These are phyloP conservation scores for Pectinophora gossypiella DNA, from an alignment of 1,140 invertebrate species.

Conservation along the genomic window DNA sequence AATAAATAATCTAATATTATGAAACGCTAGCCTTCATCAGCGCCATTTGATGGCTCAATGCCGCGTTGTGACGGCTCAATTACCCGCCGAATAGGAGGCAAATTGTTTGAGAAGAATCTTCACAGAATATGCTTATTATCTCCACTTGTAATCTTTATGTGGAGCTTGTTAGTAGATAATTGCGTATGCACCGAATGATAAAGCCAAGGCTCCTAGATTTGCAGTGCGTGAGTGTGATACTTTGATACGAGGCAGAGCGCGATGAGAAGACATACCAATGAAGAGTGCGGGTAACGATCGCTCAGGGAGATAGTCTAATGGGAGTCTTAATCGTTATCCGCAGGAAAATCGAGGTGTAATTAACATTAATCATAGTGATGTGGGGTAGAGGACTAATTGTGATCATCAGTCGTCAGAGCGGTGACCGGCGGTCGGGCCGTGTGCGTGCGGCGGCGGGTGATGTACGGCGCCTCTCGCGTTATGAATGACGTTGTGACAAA, in stretches of 20 bases:
- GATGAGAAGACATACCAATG: slow-evolving; percentile 10
- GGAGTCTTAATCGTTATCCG: slow-evolving; percentile 40
- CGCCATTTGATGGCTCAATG: slow-evolving; percentile 11
- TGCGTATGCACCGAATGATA: background rate
- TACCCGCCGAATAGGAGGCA: slow-evolving; percentile 10
- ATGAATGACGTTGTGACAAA: slow-evolving; percentile 29
- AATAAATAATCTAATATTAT: background rate
- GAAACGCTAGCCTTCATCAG: slow-evolving; percentile 6
- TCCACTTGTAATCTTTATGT: slow-evolving; percentile 4
- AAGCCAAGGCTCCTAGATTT: background rate
- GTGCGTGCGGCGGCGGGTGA: slow-evolving; percentile 8
- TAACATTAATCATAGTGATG: slow-evolving; percentile 62
- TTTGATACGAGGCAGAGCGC: slow-evolving; percentile 5
- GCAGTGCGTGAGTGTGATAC: background rate
- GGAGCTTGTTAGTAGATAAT: slow-evolving; percentile 2
- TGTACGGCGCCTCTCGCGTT: slow-evolving; percentile 9
- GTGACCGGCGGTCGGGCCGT: background rate
- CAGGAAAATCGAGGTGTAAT: slow-evolving; percentile 49
- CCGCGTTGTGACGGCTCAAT: slow-evolving; percentile 16
- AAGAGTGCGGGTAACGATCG: slow-evolving; percentile 39
- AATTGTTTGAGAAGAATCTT: slow-evolving; percentile 1
- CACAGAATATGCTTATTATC: background rate
- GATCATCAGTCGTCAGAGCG: slow-evolving; percentile 33
- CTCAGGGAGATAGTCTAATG: slow-evolving; percentile 41
- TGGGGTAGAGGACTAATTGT: slow-evolving; percentile 45